These are phyloP conservation scores for Chanos chanos DNA, from an alignment of 2,797 vertebrate species.

Conservation along the genomic window DNA sequence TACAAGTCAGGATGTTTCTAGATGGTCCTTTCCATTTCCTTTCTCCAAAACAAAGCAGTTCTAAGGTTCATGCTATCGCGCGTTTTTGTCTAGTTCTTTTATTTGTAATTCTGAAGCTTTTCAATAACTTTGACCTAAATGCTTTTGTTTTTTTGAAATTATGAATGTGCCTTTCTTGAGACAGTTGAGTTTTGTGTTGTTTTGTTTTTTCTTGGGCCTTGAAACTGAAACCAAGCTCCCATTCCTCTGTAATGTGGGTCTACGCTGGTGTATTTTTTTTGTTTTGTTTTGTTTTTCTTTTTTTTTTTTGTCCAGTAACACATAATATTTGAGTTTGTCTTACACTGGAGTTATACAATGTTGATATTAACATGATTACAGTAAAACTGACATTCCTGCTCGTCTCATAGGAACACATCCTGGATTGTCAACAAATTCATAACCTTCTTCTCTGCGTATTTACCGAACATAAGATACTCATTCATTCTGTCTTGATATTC, in stretches of 20 bases:
- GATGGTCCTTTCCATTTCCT: conserved; percentile 5
- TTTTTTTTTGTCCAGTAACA: conserved; percentile 40
- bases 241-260: conserved; percentile 16
- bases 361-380: neutral
- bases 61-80: neutral
- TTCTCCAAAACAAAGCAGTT: neutral
- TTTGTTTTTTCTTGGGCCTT: conserved; percentile 44
- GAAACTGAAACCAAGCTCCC: conserved; percentile 35
- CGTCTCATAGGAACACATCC: conserved; percentile 47
- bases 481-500: conserved; percentile 36
- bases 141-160: conserved; percentile 1
- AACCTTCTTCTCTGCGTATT: conserved; percentile 40
- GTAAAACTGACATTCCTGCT: conserved; percentile 60
- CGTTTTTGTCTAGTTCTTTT: neutral
- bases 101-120: conserved; percentile 39
- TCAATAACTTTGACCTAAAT: conserved; percentile 24
- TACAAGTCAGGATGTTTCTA: neutral
- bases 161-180: conserved; percentile 71
- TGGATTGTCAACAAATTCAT: conserved; percentile 27
- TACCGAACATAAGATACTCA: conserved; percentile 40
- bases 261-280: neutral
- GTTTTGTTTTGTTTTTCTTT: conserved; percentile 35
- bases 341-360: conserved; percentile 63
- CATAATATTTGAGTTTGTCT: conserved; percentile 41
- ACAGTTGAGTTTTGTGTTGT: conserved; percentile 38